Evolutionary conservation across 2,113 vertebrate genomes (phyloP), one percentile per base, ranked within the genome.

Genomic region (Boulengeromyrus knoepffleri): DNA sequence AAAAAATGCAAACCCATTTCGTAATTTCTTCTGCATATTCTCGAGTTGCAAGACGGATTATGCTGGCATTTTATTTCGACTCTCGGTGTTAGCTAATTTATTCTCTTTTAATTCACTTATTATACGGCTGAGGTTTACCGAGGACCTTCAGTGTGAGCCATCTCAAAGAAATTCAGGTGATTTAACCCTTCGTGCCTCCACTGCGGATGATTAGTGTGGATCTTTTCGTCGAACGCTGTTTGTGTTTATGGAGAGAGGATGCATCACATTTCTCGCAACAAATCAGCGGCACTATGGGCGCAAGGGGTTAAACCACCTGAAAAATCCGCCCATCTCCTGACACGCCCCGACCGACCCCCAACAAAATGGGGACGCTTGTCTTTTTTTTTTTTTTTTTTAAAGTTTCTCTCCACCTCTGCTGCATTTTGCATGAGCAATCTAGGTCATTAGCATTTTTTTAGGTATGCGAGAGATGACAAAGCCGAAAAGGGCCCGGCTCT

Each of bases 371-470:
- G 87, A 83, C 45, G 83, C 45, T 47, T 47, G 45, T 19, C 39
- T 46, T 45, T 83, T 83, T 85, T n/a, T 49, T 90, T 87, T 87
- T 87, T 49, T 90, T 92, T 87, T 90, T 88, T 56, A 50, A 31
- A 87, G 42, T n/a, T 77, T 90, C 50, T 56, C 87, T 85, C 90
- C 89, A 90, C 91, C 89, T 92, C 90, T 92, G 93, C 95, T 94
- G 94, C 95, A 96, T 96, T 96, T 96, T 96, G 94, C 95, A 96
- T 95, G 95, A 97, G 97, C 96, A 96, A 97, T 97, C 95, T 97
- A 96, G 97, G 97, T 97, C 97, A 98, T 98, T 98, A 97, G 97
- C 96, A 97, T 98, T 96, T 97, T 98, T 96, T 97, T 94, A 96
- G 95, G 95, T 96, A 95, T 96, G 95, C 95, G 94, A 96, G 96